These are phyloP conservation scores for Hydropsyche betteni DNA, from an alignment of 2,888 invertebrate genomes.

Conservation along the genomic window DNA sequence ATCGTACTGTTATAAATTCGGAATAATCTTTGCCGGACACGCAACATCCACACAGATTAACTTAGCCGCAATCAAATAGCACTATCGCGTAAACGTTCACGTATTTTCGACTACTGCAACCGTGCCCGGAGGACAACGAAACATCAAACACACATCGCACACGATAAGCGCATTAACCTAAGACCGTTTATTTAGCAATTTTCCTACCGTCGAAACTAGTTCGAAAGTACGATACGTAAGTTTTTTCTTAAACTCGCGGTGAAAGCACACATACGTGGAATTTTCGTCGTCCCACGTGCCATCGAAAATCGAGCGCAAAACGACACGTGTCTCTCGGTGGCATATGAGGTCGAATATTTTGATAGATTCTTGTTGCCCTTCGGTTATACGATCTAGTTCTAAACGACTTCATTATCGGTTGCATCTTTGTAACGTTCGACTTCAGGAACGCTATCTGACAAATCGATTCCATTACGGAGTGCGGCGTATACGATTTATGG, in stretches of 20 bases:
- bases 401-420: slow-evolving; percentile 43
- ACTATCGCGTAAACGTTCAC: slow-evolving; percentile 11
- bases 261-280: slow-evolving; percentile 12
- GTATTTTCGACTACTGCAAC: slow-evolving; percentile 13
- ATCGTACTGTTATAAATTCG: no score
- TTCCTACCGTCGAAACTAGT: slow-evolving; percentile 10
- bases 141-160: slow-evolving; percentile 4
- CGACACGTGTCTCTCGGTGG: slow-evolving; percentile 20
- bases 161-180: slow-evolving; percentile 7
- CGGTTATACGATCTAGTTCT: slow-evolving; percentile 46
- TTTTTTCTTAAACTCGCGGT: background rate
- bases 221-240: background rate
- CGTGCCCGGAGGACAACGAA: background rate
- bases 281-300: background rate
- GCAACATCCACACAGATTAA: slow-evolving; percentile 10
- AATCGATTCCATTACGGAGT: slow-evolving; percentile 24
- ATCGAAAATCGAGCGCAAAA: background rate
- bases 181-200: slow-evolving; percentile 17
- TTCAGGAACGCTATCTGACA: slow-evolving; percentile 15
- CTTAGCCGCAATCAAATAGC: slow-evolving; percentile 8
- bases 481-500: slow-evolving; percentile 17
- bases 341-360: slow-evolving; percentile 38
- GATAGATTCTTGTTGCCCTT: slow-evolving; percentile 44
- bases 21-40: no score
- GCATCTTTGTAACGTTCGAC: slow-evolving; percentile 16